Evolutionary conservation across 2,888 invertebrate species (phyloP).

Genomic region (Nymphalis polychloros): DNA sequence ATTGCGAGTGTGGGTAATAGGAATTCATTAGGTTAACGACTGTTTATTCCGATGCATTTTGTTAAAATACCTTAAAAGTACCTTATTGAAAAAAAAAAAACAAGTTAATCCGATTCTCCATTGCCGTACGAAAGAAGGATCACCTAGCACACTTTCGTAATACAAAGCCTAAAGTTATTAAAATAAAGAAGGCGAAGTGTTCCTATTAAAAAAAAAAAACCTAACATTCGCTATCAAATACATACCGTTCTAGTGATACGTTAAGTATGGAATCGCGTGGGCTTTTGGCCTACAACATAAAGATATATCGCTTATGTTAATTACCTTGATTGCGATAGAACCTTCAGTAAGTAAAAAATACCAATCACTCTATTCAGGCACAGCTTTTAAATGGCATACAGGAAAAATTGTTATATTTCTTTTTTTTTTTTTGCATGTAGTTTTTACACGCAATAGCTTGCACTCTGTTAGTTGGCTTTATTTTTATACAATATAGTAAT

Average conservation of each 20-base stretch:
- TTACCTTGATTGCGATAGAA: conserved; percentile 5
- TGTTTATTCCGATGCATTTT: no score
- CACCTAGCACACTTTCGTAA: no score
- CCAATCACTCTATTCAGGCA: background rate
- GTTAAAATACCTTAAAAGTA: no score
- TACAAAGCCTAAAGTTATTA: no score
- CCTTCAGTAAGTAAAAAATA: conserved; percentile 13
- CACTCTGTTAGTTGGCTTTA: background rate
- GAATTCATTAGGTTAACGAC: no score
- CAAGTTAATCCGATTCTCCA: no score
- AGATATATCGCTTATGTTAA: conserved; percentile 23
- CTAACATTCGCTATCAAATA: background rate
- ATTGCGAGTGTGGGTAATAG: no score
- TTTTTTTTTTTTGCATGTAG: background rate
- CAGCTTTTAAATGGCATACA: conserved; percentile 1
- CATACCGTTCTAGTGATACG: background rate
- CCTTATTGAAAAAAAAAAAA: no score
- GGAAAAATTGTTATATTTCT: background rate
- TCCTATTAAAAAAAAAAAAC: no score
- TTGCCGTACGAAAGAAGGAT: no score
- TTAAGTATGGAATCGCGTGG: conserved; percentile 24
- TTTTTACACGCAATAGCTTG: background rate
- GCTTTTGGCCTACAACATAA: conserved; percentile 13
- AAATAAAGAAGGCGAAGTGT: no score
- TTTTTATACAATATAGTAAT: no score